These are phyloP conservation scores for Aegotheles bennettii DNA, from an alignment of 2,113 vertebrate species.

Conservation along the genomic window DNA sequence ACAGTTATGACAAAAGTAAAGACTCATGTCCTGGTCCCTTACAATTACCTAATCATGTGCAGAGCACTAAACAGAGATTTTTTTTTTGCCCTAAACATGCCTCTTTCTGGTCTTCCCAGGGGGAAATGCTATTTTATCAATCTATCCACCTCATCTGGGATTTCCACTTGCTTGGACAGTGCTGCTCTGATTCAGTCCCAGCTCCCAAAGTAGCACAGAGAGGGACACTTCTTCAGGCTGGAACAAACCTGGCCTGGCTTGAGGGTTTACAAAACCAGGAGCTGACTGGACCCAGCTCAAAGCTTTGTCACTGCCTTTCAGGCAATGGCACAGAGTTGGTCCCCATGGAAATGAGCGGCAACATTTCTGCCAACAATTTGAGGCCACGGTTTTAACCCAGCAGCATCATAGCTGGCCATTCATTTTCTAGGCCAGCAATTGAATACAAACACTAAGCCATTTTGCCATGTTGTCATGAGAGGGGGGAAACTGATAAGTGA, in stretches of 20 bases:
- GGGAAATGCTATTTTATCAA: background rate
- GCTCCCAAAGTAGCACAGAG: background rate
- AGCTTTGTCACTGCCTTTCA: background rate
- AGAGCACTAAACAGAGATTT: background rate
- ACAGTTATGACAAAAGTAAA: background rate
- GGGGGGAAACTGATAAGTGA: background rate
- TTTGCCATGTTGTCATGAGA: background rate
- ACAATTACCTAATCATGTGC: background rate
- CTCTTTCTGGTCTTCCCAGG: background rate
- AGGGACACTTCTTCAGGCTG: background rate
- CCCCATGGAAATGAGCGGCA: background rate
- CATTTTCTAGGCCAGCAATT: background rate
- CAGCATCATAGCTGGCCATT: background rate
- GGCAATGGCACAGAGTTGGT: background rate
- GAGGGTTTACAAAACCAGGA: background rate
- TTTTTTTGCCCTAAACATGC: background rate
- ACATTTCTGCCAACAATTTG: background rate
- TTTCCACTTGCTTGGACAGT: background rate
- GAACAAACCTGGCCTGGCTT: background rate
- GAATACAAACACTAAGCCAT: background rate
- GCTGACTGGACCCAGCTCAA: background rate
- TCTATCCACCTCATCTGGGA: background rate
- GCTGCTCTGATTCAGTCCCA: background rate
- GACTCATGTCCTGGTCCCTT: background rate
- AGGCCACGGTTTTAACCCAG: background rate